phyloP scores from a whole-genome alignment of 2,113 vertebrate genomes.

The Barbus barbus region DNA sequence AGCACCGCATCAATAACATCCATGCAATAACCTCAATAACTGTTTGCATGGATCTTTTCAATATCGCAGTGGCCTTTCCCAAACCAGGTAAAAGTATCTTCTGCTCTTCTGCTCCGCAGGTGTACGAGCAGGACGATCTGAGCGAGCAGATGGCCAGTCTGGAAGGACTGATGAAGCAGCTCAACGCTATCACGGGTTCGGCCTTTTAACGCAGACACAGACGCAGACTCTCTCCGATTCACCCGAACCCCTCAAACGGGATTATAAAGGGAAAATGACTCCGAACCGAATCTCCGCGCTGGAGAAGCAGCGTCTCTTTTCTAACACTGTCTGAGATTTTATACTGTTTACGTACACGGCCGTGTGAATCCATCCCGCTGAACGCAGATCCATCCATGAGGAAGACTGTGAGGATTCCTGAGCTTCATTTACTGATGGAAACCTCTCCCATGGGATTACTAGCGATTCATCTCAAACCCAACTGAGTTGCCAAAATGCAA shows the following conservation, averaged over 20 bases:
- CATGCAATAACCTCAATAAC: conserved; percentile 22
- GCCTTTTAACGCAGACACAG: conserved; percentile 81
- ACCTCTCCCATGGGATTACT: background rate
- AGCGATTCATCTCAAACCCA: background rate
- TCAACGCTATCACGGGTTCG: conserved; percentile 95
- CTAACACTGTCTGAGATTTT: background rate
- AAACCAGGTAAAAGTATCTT: background rate
- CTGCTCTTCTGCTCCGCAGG: conserved; percentile 66
- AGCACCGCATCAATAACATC: background rate
- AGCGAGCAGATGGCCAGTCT: conserved; percentile 98
- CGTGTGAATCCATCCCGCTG: background rate
- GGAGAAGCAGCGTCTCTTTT: conserved; percentile 9
- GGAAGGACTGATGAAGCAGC: conserved; percentile 96
- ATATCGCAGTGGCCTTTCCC: background rate
- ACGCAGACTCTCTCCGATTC: background rate
- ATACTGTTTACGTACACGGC: background rate
- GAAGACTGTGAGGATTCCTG: background rate
- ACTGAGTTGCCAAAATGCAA: conserved; percentile 7
- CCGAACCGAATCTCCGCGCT: background rate
- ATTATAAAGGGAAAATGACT: background rate
- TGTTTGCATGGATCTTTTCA: background rate
- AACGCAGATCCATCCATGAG: too few relatives aligned
- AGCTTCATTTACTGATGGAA: background rate
- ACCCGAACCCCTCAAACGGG: background rate
- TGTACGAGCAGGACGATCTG: conserved; percentile 94